Evolutionary conservation across 2,113 vertebrate species (phyloP).

Genomic region (Microcebus griseorufus): DNA sequence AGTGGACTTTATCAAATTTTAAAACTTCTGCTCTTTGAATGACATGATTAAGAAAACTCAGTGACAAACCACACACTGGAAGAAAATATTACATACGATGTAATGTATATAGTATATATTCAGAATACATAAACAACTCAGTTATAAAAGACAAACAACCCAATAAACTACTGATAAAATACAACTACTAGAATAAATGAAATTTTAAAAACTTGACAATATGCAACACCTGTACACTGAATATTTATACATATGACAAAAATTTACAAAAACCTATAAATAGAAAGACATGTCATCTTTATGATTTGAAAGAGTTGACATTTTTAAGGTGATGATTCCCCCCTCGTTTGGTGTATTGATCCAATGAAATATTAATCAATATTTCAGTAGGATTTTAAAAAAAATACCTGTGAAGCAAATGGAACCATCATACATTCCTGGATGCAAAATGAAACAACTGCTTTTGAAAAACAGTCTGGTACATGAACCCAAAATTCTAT

Average conservation of each 20-base stretch:
- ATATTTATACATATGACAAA: background rate
- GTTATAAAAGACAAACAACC: background rate
- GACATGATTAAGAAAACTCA: background rate
- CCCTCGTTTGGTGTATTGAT: background rate
- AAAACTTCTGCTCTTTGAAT: no score
- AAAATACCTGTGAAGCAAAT: background rate
- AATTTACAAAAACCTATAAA: background rate
- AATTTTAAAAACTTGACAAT: background rate
- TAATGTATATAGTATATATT: background rate
- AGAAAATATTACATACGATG: background rate
- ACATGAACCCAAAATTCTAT: background rate
- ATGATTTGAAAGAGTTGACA: background rate
- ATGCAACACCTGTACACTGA: background rate
- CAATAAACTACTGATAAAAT: background rate
- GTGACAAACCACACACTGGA: no score
- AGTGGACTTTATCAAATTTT: background rate
- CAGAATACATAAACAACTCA: background rate
- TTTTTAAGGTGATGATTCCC: background rate
- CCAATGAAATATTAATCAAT: background rate
- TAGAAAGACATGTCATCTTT: background rate
- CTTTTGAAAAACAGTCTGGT: background rate
- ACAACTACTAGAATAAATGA: fast-evolving
- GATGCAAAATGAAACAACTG: fast-evolving
- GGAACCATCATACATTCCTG: fast-evolving
- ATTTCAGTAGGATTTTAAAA: background rate